Evolutionary conservation across 64 coral and sea anemone genomes (phyloP), one percentile per base, ranked within the genome.

Genomic region (Pachyseris speciosa): DNA sequence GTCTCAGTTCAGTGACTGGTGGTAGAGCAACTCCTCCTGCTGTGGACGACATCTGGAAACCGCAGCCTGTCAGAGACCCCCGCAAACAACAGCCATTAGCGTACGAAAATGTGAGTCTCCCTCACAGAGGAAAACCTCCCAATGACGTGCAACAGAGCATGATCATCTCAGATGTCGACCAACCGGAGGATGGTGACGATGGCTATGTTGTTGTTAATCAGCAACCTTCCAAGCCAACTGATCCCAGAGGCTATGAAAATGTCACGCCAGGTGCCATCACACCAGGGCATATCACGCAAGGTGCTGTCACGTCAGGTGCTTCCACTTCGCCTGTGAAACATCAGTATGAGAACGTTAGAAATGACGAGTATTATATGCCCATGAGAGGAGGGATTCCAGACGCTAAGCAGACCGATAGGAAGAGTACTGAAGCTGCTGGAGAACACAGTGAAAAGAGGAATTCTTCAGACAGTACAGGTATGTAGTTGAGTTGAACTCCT

Each of bases 41-140:
- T 6, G 16, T 16, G 16, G 67, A 86, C 29, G 83, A 55, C 6
- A 26, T 69, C 26, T 69, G 64, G 63, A 81, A 49, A 69, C 83
- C 64, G 25, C 63, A 55, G 31, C 40, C 67, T 3, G 10, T 66
- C 0, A 48, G 39, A 86, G 83, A 51, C 10, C 49, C 57, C 17
- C 11, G 26, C 33, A 61, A 57, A 12, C 80, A 80, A 52, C 89
- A 92, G 25, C 15, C 37, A 33, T 9, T 92, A 42, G 32, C 48
- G 42, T 92, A 92, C 68, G 89, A 92, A 55, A 92, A 84, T 26
- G 80, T 92, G 17, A 69, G 83, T 17, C n/a, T 92, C 1, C 51
- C 77, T 16, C 63, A 91, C 30, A 64, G 40, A 64, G 41, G 22
- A 39, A 72, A 83, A 37, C 36, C 34, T 4, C 39, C 52, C 20